Base-by-base conservation (phyloP, 2,797 vertebrate species). In the Chiloscyllium punctatum region DNA sequence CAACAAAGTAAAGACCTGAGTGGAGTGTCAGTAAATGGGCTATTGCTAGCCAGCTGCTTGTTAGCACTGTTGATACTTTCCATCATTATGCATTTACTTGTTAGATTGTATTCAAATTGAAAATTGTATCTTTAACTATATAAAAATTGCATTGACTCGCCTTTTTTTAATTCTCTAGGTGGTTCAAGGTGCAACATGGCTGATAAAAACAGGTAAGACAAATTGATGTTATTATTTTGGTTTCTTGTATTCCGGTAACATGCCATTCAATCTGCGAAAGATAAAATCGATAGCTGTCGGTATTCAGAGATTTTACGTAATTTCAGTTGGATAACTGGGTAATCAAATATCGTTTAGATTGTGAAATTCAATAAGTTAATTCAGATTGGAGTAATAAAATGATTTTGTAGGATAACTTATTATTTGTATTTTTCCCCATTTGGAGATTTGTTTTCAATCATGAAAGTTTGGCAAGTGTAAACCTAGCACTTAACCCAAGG, bases 151-250 rank as follows among this genome's bases (percentile, higher is more conserved):
- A 11, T 8, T 72, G 74, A 13, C 27, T 9, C 15, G 72, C 72
- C 30, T 0, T 57, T 7, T 13, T 48, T 30, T 51, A n/a, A 7
- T n/a, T 95, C 74, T 23, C 48, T 16, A 95, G 94, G 71, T 95
- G 71, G 15, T 77, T 72, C 71, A 95, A 53, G 27, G 71, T 95
- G 71, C n/a, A 77, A 57, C 71, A 95, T 95, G 94, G 94, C 94
- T 51, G 94, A 95, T 53, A 95, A 95, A 71, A 95, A 95, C 71
- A 95, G 94, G 94, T 95, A 95, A n/a, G 71, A 15, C 42, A 42
- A 27, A 27, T 94, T 48, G 37, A 25, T 6, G 18, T 25, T 3
- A 30, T 88, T 88, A 5, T 0, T 51, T 30, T 62, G 53, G 30
- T 8, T 27, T 16, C 30, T 62, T 62, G 53, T 57, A 57, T 57